These are phyloP conservation scores for Epizoanthus rinbou DNA, from an alignment of 92 coral and sea anemone genomes.

Conservation along the genomic window DNA sequence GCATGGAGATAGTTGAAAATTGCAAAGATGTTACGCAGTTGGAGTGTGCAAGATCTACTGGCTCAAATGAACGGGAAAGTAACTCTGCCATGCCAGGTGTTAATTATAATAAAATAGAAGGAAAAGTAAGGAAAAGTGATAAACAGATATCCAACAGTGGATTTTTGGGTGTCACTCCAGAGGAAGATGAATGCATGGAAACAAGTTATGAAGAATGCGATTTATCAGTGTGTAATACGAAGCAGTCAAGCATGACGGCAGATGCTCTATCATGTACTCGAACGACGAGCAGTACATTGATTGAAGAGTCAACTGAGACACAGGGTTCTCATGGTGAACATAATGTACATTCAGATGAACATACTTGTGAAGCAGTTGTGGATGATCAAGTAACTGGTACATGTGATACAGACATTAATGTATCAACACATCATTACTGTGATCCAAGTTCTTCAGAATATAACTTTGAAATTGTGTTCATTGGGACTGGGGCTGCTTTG, in stretches of 20 bases:
- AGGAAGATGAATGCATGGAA: not conserved
- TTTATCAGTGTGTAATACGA: too few relatives aligned
- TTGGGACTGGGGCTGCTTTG: conserved; percentile 93
- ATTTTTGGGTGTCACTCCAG: not conserved
- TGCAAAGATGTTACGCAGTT: too few relatives aligned
- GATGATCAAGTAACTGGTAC: not conserved
- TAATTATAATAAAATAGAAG: too few relatives aligned
- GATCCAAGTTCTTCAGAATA: conserved; percentile 39
- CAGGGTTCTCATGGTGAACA: not conserved
- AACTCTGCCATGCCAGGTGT: too few relatives aligned
- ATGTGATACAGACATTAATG: not conserved
- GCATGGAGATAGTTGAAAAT: too few relatives aligned
- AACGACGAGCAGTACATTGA: not conserved
- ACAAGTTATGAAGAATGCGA: conserved; percentile 4
- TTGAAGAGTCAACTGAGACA: not conserved
- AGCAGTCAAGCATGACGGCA: too few relatives aligned
- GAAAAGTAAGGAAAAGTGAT: not conserved
- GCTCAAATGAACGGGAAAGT: too few relatives aligned
- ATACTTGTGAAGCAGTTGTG: not conserved
- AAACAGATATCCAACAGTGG: not conserved
- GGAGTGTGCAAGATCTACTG: too few relatives aligned
- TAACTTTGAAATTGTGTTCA: conserved; percentile 84
- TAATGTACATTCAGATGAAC: not conserved
- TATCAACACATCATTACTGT: not conserved
- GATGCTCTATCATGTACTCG: not conserved